Conservation (phyloP, 2,113 vertebrate species). For the Onychostoma macrolepis region DNA sequence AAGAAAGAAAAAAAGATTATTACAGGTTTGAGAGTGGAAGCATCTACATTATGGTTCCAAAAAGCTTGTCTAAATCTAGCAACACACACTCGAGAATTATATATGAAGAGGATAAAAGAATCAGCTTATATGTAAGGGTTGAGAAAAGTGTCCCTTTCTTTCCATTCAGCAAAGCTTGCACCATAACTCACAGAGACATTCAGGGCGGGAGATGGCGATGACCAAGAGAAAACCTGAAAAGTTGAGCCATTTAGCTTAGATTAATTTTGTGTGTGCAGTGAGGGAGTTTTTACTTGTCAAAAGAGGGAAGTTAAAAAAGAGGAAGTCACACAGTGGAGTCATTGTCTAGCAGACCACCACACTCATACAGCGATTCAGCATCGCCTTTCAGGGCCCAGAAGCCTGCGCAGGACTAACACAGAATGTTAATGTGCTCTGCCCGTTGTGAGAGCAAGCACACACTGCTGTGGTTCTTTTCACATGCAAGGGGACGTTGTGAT, state of each 20-base stretch:
- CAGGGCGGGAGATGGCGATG: background rate
- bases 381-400: constrained; percentile 51
- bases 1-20: background rate
- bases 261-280: constrained; percentile 19
- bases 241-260: constrained; percentile 1
- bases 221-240: constrained; percentile 3
- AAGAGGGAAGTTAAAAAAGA: constrained; percentile 50
- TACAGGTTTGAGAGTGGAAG: too few relatives aligned
- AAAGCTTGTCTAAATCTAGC: background rate
- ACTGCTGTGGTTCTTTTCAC: constrained; percentile 44
- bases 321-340: constrained; percentile 65
- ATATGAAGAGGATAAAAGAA: background rate
- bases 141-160: constrained; percentile 5
- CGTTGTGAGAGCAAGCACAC: constrained; percentile 39
- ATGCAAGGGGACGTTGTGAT: constrained; percentile 39
- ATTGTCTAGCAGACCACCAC: constrained; percentile 63
- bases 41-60: background rate
- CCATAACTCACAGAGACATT: background rate
- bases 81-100: background rate
- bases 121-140: background rate
- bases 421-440: constrained; percentile 63
- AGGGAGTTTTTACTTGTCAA: constrained; percentile 40
- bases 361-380: constrained; percentile 49
- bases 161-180: constrained; percentile 1
- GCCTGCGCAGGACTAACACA: constrained; percentile 43